Percentiles rank a stretch among this genome's conserved stretches.
These are phyloP conservation scores for Scaptodrosophila latifasciaeformis DNA, from an alignment of 2,888 invertebrate genomes.

Conservation along the genomic window DNA sequence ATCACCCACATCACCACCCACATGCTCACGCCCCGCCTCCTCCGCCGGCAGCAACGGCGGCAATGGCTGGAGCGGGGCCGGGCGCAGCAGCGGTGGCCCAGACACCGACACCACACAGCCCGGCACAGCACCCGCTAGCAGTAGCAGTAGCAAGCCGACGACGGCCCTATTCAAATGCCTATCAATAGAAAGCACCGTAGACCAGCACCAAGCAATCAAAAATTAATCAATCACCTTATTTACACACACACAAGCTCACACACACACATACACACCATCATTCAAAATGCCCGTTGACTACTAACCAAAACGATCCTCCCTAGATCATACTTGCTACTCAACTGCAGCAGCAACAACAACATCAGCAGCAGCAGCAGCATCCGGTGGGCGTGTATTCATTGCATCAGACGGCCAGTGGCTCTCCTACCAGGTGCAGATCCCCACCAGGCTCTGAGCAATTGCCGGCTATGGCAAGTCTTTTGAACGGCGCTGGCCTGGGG, in stretches of 20 bases:
- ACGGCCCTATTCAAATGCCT: background rate
- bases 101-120: conserved; percentile 75
- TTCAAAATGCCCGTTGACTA: conserved; percentile 41
- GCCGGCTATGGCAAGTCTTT: conserved; percentile 53
- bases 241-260: conserved; percentile 9
- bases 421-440: conserved; percentile 48
- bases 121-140: background rate
- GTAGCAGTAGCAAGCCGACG: background rate
- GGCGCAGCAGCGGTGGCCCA: conserved; percentile 72
- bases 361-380: conserved; percentile 59
- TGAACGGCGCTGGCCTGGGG: conserved; percentile 35
- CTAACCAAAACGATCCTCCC: conserved; percentile 55
- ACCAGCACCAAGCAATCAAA: conserved; percentile 22
- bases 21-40: conserved; percentile 49
- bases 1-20: conserved; percentile 66
- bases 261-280: conserved; percentile 21
- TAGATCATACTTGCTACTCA: conserved; percentile 72
- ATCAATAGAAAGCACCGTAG: conserved; percentile 36
- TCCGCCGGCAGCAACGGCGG: conserved; percentile 36
- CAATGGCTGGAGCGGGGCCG: conserved; percentile 25
- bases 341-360: conserved; percentile 51
- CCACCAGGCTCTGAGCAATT: conserved; percentile 42
- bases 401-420: conserved; percentile 58
- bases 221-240: background rate
- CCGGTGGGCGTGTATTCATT: conserved; percentile 59